Conservation (phyloP, 2,888 invertebrate species). For the Thecophora atra region DNA sequence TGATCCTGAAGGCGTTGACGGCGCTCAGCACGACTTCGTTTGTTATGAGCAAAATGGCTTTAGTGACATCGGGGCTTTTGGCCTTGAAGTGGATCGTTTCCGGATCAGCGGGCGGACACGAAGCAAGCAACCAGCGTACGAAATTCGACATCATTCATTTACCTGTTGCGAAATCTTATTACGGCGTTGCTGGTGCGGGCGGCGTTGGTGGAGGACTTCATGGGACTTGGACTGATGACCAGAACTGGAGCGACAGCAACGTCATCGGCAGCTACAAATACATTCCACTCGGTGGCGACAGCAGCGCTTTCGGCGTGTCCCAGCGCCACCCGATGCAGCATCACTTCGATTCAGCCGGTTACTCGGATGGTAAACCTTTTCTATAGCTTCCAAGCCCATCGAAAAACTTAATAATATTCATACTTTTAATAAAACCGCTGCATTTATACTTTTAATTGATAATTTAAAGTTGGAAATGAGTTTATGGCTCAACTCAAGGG, state of each 20-base stretch:
- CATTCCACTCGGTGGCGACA: slow-evolving; percentile 48
- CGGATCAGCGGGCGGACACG: slow-evolving; percentile 36
- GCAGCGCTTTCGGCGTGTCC: slow-evolving; percentile 21
- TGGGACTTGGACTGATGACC: slow-evolving; percentile 41
- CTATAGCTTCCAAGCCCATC: slow-evolving; percentile 44
- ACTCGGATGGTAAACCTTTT: slow-evolving; percentile 52
- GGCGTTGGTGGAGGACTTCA: slow-evolving; percentile 19
- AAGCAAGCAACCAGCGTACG: slow-evolving; percentile 44
- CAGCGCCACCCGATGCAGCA: slow-evolving; percentile 41
- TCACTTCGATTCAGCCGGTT: slow-evolving; percentile 42
- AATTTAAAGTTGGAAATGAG: neutral
- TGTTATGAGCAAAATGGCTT: slow-evolving; percentile 63
- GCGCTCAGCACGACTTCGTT: slow-evolving; percentile 71
- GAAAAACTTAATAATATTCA: neutral
- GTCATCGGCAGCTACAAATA: slow-evolving; percentile 44
- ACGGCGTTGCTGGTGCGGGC: slow-evolving; percentile 30
- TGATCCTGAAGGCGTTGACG: slow-evolving; percentile 75
- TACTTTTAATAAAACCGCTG: neutral
- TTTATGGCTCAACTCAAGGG: too few species aligned
- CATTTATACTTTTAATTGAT: neutral
- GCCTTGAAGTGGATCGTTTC: slow-evolving; percentile 58
- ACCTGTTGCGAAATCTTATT: slow-evolving; percentile 25
- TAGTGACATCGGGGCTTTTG: slow-evolving; percentile 57
- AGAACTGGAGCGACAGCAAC: slow-evolving; percentile 50
- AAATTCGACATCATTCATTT: slow-evolving; percentile 56